Evolutionary conservation across 2,888 invertebrate species (phyloP).

Genomic region (Anthophora plumipes): DNA sequence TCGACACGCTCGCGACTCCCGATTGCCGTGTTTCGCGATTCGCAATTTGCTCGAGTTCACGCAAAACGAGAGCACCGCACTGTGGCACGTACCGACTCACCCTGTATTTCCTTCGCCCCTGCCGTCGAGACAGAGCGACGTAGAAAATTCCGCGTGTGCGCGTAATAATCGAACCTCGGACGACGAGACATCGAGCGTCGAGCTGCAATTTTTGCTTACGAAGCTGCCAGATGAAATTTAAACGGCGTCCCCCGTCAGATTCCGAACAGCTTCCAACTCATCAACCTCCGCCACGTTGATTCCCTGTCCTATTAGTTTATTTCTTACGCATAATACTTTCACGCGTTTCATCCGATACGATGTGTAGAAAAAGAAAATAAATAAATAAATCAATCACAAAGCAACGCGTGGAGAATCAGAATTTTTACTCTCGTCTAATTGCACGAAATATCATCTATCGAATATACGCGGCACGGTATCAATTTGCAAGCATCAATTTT

Average conservation of each 20-base stretch:
- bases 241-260: not conserved
- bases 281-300: not conserved
- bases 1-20: slow-evolving; percentile 25
- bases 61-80: slow-evolving; percentile 41
- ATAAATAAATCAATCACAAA: too few species aligned
- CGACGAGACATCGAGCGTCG: not conserved
- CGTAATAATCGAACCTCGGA: slow-evolving; percentile 20
- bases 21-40: slow-evolving; percentile 53
- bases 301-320: not conserved
- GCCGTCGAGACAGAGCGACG: not conserved
- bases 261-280: not conserved
- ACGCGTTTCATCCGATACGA: too few species aligned
- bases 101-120: not conserved
- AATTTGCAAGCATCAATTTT: not conserved
- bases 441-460: not conserved
- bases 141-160: not conserved
- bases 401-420: not conserved
- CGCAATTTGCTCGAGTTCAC: slow-evolving; percentile 64
- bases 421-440: slow-evolving; percentile 11
- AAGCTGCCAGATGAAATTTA: slow-evolving; percentile 6
- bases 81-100: slow-evolving; percentile 36
- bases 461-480: not conserved
- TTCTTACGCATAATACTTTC: too few species aligned
- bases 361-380: too few species aligned
- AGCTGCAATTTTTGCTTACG: slow-evolving; percentile 12